Evolutionary conservation across 2,888 invertebrate genomes (phyloP).

Genomic region (Ormyrus labotus): DNA sequence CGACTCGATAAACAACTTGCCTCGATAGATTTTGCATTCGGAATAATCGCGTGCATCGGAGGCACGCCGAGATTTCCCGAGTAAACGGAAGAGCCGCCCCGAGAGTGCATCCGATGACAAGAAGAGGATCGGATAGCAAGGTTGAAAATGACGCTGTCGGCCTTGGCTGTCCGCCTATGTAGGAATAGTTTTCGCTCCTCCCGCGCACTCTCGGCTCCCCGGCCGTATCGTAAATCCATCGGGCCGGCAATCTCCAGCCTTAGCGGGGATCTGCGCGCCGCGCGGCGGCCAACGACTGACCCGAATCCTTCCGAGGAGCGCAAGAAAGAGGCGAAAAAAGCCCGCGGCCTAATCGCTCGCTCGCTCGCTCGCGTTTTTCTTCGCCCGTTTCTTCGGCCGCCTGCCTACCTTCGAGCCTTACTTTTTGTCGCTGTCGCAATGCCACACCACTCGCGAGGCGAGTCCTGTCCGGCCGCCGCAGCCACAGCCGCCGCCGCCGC

Average conservation of each 20-base stretch:
- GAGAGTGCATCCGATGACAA: not conserved
- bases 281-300: constrained; percentile 22
- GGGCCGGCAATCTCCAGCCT: not conserved
- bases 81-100: not conserved
- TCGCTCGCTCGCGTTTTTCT: constrained; percentile 47
- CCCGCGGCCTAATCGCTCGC: constrained; percentile 33
- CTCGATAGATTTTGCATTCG: not conserved
- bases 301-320: constrained; percentile 39
- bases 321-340: constrained; percentile 9
- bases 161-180: constrained; percentile 15
- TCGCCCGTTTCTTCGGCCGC: constrained; percentile 39
- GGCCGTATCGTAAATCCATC: not conserved
- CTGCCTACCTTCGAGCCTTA: constrained; percentile 7
- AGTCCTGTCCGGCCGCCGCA: constrained; percentile 38
- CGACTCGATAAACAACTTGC: not conserved
- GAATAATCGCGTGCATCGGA: not conserved
- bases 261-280: not conserved
- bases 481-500: constrained; percentile 41
- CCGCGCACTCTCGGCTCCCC: not conserved
- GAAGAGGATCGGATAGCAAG: constrained; percentile 20
- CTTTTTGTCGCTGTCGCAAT: constrained; percentile 45
- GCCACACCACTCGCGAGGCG: constrained; percentile 12
- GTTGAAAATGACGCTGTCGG: constrained; percentile 28
- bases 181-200: too few species aligned
- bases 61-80: not conserved